Evolutionary conservation across 2,113 vertebrate species (phyloP).

Genomic region (Cavia porcellus): DNA sequence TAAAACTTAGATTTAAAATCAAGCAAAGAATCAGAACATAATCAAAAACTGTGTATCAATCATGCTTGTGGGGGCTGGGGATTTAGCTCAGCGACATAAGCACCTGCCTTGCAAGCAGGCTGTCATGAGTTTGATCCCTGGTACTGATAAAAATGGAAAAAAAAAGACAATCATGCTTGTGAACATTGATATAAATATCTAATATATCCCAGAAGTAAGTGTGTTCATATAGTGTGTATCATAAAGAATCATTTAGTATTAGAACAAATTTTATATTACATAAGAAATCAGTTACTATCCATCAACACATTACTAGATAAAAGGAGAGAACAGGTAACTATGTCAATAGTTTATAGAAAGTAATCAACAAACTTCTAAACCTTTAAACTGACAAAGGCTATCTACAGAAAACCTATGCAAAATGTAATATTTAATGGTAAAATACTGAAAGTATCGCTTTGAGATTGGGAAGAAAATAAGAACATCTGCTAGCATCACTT

Average conservation of each 20-base stretch:
- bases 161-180: background rate
- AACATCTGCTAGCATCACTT: background rate
- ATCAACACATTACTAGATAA: background rate
- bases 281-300: constrained; percentile 29
- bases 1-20: constrained; percentile 3
- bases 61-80: background rate
- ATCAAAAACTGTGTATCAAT: constrained; percentile 27
- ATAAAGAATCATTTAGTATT: background rate
- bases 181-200: background rate
- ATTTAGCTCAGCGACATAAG: too few species aligned
- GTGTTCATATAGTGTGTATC: background rate
- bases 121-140: too few species aligned
- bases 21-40: background rate
- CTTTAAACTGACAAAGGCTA: background rate
- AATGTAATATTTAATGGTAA: background rate
- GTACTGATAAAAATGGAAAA: too few species aligned
- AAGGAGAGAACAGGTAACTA: background rate
- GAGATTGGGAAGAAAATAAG: background rate
- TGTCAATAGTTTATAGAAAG: background rate
- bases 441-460: background rate
- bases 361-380: background rate
- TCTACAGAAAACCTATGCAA: background rate
- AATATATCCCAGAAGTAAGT: background rate
- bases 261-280: background rate
- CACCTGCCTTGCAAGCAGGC: too few species aligned